A percentile compares a stretch with the other conserved stretches of the same genome.
Evolutionary conservation across 2,888 invertebrate genomes (phyloP).

Genomic region (Drosophila rubida): DNA sequence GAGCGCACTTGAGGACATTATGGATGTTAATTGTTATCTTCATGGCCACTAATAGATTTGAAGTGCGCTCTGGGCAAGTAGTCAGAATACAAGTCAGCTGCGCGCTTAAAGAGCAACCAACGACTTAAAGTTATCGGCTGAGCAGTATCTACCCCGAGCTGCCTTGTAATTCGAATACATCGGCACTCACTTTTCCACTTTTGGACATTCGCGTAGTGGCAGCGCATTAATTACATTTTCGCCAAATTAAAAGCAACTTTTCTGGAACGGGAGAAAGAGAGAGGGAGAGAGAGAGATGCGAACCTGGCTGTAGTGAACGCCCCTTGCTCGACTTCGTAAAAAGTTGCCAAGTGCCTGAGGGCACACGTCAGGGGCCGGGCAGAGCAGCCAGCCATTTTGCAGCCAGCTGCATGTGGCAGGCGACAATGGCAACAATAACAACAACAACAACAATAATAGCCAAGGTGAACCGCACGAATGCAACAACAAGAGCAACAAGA

Average conservation of each 20-base stretch:
- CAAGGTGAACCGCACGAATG: conserved; percentile 40
- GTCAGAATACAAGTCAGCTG: neutral
- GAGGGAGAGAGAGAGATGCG: neutral
- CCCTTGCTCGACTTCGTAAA: neutral
- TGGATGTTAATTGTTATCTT: neutral
- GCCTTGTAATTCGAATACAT: conserved; percentile 47
- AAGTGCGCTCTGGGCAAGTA: neutral
- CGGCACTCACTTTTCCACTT: conserved; percentile 46
- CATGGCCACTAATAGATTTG: neutral
- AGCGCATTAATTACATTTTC: conserved; percentile 68
- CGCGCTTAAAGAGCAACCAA: neutral
- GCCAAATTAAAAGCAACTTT: conserved; percentile 66
- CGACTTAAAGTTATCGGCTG: neutral
- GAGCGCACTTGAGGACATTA: neutral
- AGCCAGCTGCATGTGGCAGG: conserved; percentile 72
- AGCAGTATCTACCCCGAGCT: conserved; percentile 4
- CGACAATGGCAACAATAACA: conserved; percentile 58
- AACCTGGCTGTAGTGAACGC: conserved; percentile 7
- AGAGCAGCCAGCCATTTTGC: conserved; percentile 73
- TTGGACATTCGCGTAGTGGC: conserved; percentile 40
- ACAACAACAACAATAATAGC: conserved; percentile 25
- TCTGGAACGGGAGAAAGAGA: conserved; percentile 21
- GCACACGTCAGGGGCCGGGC: conserved; percentile 49
- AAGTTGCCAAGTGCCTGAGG: conserved; percentile 17
- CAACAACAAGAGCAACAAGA: conserved; percentile 37